Base-by-base conservation (phyloP, 37 sponge, comb jelly and placozoan genomes). In the Tethya wilhelma region DNA sequence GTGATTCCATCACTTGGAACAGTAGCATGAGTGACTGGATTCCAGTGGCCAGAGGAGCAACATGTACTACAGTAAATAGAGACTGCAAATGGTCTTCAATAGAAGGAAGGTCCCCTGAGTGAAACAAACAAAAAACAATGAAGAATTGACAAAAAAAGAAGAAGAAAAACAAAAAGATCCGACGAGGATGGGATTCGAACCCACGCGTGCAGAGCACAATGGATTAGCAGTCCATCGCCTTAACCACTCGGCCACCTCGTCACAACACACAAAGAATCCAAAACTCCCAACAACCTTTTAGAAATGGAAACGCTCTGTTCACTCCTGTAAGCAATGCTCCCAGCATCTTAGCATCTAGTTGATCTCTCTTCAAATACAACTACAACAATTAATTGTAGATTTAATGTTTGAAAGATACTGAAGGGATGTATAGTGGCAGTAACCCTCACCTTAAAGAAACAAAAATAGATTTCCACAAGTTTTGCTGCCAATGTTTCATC, bases 141-240 rank as follows among this genome's bases (percentile, higher is more conserved):
- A 62, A 37, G 22, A 67, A 53, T 69, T 40, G 3, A 49, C 59
- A 41, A 40, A 37, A 25, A 67, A 67, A 58, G 11, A 36, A 26
- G 53, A 77, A 73, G 64, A 86, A 26, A 83, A 65, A 77, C 73
- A 91, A 90, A 87, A 73, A 80, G 59, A 46, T 49, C 86, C 84
- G 88, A n/a, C 91, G 95, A 90, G 85, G 95, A 74, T 87, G 88
- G 97, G 97, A 96, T 96, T 96, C 97, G 97, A 96, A 96, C 97
- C 97, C 93, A 94, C 95, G 97, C 97, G 97, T 90, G 95, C 93
- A 97, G 87, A 90, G 93, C 97, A 90, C 97, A 94, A 93, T 97
- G 97, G 97, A 94, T 97, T 97, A 97, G 97, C 97, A 97, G 97
- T 97, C 97, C 97, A 97, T 94, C 97, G 97, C 97, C 97, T 97